Conservation (phyloP, 2,797 vertebrate genomes). For the Chaetodon trifasciatus region DNA sequence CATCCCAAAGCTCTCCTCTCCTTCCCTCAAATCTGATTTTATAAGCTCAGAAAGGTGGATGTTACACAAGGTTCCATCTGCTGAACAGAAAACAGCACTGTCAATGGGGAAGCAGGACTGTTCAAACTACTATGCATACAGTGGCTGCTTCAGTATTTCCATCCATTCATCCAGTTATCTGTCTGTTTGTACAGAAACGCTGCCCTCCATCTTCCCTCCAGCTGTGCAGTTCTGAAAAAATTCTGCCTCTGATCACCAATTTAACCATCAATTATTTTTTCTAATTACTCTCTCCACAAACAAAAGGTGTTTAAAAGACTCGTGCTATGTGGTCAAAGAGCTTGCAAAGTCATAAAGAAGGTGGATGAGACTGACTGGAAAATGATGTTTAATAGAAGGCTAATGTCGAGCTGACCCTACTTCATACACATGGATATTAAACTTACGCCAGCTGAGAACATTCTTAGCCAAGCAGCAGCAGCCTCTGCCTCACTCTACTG, state of each 20-base stretch:
- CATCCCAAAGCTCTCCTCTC: constrained; percentile 25
- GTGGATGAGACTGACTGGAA: not conserved
- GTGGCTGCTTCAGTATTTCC: not conserved
- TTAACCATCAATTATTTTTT: not conserved
- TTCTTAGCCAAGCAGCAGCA: not conserved
- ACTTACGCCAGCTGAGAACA: constrained; percentile 2
- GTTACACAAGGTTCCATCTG: constrained; percentile 24
- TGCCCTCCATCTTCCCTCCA: not conserved
- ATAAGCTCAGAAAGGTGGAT: constrained; percentile 38
- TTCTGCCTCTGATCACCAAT: not conserved
- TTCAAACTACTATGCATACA: not conserved
- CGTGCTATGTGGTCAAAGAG: not conserved
- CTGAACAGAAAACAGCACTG: constrained; percentile 16
- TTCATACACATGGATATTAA: constrained; percentile 13
- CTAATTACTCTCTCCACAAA: not conserved
- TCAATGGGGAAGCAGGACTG: not conserved
- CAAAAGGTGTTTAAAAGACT: not conserved
- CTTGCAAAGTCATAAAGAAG: not conserved
- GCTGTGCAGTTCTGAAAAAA: not conserved
- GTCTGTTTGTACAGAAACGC: not conserved
- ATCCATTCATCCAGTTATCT: not conserved
- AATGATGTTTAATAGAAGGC: constrained; percentile 8
- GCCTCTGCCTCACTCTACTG: not conserved
- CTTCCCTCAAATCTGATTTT: constrained; percentile 57
- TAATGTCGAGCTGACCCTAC: constrained; percentile 1